Base-by-base conservation (phyloP, 2,113 vertebrate genomes). In the Onychostoma macrolepis region DNA sequence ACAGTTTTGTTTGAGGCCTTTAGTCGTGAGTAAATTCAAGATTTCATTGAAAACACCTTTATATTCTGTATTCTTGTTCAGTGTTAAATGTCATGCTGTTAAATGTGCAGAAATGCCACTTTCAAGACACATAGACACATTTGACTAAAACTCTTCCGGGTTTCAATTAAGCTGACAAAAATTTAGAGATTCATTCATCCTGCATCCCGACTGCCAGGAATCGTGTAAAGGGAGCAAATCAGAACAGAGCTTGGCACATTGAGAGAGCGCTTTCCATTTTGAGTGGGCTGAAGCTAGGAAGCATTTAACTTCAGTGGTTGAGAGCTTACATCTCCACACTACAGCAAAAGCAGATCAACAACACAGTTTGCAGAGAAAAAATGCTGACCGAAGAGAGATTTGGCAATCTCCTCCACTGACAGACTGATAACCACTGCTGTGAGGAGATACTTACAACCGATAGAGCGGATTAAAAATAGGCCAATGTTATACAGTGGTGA, bases 391-490 rank as follows among this genome's bases (percentile, higher is more conserved):
- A 63, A 28, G 38, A 72, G 4, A 63, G 36, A 26, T 58, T 43
- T 19, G 36, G 26, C 67, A 41, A 65, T n/a, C 15, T 45, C 56
- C 67, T 56, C 30, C 33, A 53, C 65, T 81, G 80, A 88, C 30
- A 75, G n/a, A 75, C 41, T 88, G 83, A 81, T 79, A 81, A 67
- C 53, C 72, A 83, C 80, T 53, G 41, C 21, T 85, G 76, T 36
- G 43, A 26, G 21, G 28, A 85, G 56, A 76, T 50, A 15, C 69
- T 43, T 67, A 38, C 24, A 24, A 45, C 87, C 19, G 83, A 88
- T 78, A 85, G 12, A 15, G 6, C 6, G 36, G 36, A 56, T 85
- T 56, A 75, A 61, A 75, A 85, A 56, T 13, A 41, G 61, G 24
- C 26, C 41, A 81, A 28, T 21, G 53, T 67, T 67, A 77, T 80